These are phyloP conservation scores for Trachelus tabidus DNA, from an alignment of 2,888 invertebrate species.

Conservation along the genomic window DNA sequence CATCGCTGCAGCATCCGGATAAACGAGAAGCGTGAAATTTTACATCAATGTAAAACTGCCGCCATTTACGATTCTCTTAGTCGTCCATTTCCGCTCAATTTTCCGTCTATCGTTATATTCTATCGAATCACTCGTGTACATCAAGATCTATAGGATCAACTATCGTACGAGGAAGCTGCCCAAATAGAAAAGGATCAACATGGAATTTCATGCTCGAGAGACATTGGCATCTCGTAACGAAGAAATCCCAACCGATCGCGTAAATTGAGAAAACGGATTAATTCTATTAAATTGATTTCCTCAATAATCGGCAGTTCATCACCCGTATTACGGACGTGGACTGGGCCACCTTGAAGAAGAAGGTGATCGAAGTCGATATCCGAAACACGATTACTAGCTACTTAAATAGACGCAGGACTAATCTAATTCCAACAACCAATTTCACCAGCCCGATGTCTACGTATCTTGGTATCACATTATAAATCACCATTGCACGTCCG, in stretches of 20 bases:
- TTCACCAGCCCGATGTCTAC: not conserved
- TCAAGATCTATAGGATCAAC: not conserved
- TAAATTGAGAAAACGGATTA: not conserved
- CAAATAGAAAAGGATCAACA: not conserved
- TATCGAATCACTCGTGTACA: not conserved
- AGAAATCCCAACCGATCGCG: not conserved
- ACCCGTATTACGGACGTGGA: not conserved
- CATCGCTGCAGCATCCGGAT: not conserved
- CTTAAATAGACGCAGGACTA: not conserved
- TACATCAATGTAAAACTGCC: not conserved
- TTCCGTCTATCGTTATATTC: not conserved
- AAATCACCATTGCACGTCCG: slow-evolving; percentile 13
- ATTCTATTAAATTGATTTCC: not conserved
- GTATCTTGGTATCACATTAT: not conserved
- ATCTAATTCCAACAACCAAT: not conserved
- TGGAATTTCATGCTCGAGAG: not conserved
- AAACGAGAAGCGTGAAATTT: not conserved
- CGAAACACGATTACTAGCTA: not conserved
- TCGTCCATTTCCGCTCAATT: not conserved
- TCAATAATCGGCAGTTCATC: not conserved
- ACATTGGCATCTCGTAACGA: not conserved
- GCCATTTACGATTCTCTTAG: not conserved
- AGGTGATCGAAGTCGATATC: not conserved
- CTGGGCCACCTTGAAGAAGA: not conserved
- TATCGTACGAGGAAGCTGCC: not conserved